Conservation (phyloP, 2,113 vertebrate genomes). For the Probosciger aterrimus region DNA sequence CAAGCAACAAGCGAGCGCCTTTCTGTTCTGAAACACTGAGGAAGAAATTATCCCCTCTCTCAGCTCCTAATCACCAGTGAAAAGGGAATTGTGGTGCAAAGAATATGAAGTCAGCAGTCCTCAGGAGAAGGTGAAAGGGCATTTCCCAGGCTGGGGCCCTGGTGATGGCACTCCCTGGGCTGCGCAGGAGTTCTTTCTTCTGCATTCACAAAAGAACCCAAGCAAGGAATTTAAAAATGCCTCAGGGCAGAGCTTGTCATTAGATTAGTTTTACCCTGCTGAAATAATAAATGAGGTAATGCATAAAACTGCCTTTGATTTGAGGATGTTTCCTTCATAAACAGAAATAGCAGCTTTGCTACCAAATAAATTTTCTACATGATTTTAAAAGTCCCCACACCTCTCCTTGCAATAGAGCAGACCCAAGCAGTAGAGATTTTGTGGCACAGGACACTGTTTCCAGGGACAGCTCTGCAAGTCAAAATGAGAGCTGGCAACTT, state of each 20-base stretch:
- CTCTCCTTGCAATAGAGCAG: not conserved
- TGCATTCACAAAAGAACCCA: slow-evolving; percentile 8
- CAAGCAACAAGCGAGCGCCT: not conserved
- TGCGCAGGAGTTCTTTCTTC: not conserved
- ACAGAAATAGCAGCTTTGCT: not conserved
- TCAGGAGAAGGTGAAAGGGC: slow-evolving; percentile 1
- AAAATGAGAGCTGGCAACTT: not conserved
- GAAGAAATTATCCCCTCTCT: not conserved
- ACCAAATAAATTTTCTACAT: not conserved
- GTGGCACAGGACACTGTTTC: not conserved
- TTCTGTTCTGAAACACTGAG: not conserved
- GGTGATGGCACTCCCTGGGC: not conserved
- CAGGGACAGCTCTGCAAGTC: not conserved
- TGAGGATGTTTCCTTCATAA: not conserved
- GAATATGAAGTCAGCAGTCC: not conserved
- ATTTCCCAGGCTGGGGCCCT: not conserved
- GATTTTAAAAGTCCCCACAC: not conserved
- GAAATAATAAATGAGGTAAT: slow-evolving; percentile 27
- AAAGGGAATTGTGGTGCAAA: not conserved
- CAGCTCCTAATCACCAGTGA: not conserved
- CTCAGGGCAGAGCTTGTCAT: slow-evolving; percentile 2
- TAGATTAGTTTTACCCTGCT: not conserved
- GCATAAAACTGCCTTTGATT: not conserved
- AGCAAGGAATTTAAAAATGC: not conserved
- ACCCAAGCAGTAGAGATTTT: not conserved